Base-by-base conservation (phyloP, 1,140 invertebrate genomes). In the Zaprionus ghesquierei region DNA sequence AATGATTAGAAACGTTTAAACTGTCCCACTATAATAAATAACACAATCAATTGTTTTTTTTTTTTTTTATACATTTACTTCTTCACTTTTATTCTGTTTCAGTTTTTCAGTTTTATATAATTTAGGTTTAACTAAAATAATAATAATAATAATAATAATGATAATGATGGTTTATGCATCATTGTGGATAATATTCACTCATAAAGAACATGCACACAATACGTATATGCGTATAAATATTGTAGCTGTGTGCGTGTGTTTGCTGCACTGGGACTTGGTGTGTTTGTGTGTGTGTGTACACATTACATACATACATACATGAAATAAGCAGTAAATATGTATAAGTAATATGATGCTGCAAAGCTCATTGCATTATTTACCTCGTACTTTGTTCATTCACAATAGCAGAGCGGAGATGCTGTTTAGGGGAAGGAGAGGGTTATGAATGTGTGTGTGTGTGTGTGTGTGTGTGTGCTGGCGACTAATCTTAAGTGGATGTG, bases 91-190 rank as follows among this genome's bases (percentile, higher is more conserved):
- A 76, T 76, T 75, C 55, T 73, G 65, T 73, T 68, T 72, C 53
- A 54, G 25, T 41, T 64, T 65, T 65, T 72, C 18, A 38, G 33
- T 73, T 73, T 71, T 75, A 76, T 81, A 85, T 85, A 86, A 86
- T 86, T 86, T 86, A 86, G 41, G 65, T 75, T 62, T 76, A 76
- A 62, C 69, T 76, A 76, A 75, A 75, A 72, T 77, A 84, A n/a
- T n/a, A n/a, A 82, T 80, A 78, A 82, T 78, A 74, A 58, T 65
- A 58, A 72, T 78, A 58, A 59, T 66, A 62, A 56, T 63, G 46
- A 58, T 58, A 53, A 50, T 72, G 60, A 62, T 65, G 50, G 55
- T 69, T 66, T 46, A 65, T 65, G 53, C 70, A 73, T 55, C 64
- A 68, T 62, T 60, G 66, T 59, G 75, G 54, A 56, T 81, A 69